Evolutionary conservation across 1,140 invertebrate genomes (phyloP).

Genomic region (Drosophila novamexicana): DNA sequence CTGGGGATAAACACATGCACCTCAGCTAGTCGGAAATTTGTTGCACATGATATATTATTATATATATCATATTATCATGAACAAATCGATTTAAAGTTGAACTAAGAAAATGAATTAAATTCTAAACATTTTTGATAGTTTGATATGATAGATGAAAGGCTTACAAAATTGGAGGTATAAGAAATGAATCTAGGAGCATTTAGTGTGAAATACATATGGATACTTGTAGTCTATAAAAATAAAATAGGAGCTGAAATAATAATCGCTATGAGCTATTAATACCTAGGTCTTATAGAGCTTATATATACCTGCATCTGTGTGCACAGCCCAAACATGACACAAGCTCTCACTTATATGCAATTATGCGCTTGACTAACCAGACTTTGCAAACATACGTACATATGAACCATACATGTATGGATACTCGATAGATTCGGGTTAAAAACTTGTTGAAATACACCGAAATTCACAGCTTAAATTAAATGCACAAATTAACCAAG

Average conservation of each 20-base stretch:
- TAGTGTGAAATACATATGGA: not conserved
- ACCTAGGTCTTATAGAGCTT: not conserved
- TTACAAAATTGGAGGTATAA: too few relatives aligned
- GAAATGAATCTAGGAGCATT: too few relatives aligned
- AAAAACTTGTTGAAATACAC: slow-evolving; percentile 2
- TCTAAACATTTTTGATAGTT: too few relatives aligned
- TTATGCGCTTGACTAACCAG: slow-evolving; percentile 7
- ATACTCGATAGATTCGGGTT: too few relatives aligned
- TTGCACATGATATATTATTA: too few relatives aligned
- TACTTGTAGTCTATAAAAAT: too few relatives aligned
- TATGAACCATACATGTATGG: not conserved
- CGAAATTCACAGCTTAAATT: not conserved
- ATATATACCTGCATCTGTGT: slow-evolving; percentile 2
- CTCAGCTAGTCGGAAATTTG: too few relatives aligned
- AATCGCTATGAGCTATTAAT: not conserved
- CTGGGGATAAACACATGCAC: too few relatives aligned
- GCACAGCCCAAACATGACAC: not conserved
- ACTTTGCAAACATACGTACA: not conserved
- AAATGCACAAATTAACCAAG: slow-evolving; percentile 28
- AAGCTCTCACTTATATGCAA: not conserved
- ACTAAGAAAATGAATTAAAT: too few relatives aligned
- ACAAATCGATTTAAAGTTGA: too few relatives aligned
- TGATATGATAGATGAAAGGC: too few relatives aligned
- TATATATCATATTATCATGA: too few relatives aligned
- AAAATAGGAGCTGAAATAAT: not conserved